Base-by-base conservation (phyloP, 2,113 vertebrate genomes). In the Lontra canadensis region DNA sequence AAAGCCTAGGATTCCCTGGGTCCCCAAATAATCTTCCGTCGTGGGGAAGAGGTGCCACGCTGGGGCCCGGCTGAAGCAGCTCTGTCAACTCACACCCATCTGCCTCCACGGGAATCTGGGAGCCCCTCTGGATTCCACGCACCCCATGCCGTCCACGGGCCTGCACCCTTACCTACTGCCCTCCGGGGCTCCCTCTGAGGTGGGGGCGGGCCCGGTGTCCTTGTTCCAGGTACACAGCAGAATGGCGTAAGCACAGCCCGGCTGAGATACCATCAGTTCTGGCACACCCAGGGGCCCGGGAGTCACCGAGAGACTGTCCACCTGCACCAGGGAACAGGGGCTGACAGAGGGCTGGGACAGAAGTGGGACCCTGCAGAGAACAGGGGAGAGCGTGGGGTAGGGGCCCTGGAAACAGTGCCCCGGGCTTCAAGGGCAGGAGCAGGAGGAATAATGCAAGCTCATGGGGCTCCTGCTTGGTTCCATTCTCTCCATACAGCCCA, bases 181-280 rank as follows among this genome's bases (percentile, higher is more conserved):
- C 97, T 98, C 89, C 73, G 98, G 9, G 47, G 18, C 42, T 0
- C 97, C 97, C 93, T 98, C 97, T 26, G 94, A 96, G n/a, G 98
- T 67, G 34, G 67, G 4, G 0, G 55, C 29, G 31, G 94, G 97
- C 96, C 92, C 96, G 36, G 97, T 31, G 25, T 99, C 99, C 7
- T 98, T 98, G 36, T 99, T 99, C 99, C 99, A 99, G 94, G 99
- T 99, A 63, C 99, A 99, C 4, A 99, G 98, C 9, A 99, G 98
- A 96, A 99, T 98, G 11, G 99, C 99, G 4, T 99, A 99, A 55
- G 99, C 99, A 31, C 99, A 99, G 92, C 99, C 99, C 0, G 99
- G 99, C 98, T 99, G 99, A 0, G 99, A 99, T 44, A 99, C 99
- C 99, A 99, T 99, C 88, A 99, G 97, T 97, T 99, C 99, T 0